Conservation (phyloP, 2,797 vertebrate species). For the Petrocephalus schoutedeni region DNA sequence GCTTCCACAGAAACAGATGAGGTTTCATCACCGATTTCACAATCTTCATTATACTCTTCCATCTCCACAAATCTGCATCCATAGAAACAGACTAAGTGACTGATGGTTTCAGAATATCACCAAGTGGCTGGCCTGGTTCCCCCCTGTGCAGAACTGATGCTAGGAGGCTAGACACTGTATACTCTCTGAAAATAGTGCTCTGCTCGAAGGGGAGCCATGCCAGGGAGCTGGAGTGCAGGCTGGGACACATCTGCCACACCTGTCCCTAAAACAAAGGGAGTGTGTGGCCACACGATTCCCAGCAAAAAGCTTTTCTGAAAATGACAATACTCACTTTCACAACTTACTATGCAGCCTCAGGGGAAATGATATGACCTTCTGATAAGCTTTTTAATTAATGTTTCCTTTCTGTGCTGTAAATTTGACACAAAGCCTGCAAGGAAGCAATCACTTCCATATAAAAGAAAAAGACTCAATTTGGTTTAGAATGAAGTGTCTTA, state of each 20-base stretch:
- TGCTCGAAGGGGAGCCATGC: neutral
- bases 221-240: neutral
- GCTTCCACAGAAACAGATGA: neutral
- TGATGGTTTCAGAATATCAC: neutral
- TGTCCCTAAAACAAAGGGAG: neutral
- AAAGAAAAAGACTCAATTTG: neutral
- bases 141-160: neutral
- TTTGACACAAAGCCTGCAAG: neutral
- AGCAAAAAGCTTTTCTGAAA: neutral
- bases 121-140: neutral
- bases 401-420: neutral
- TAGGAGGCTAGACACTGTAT: neutral
- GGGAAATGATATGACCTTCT: neutral
- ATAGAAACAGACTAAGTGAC: neutral
- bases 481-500: neutral
- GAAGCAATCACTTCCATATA: neutral
- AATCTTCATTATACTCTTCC: neutral
- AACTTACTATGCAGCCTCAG: neutral
- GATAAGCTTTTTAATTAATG: neutral
- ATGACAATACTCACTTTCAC: conserved; percentile 1
- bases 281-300: neutral
- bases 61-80: neutral
- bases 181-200: neutral
- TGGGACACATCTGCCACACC: conserved; percentile 14
- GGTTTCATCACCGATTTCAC: neutral